A percentile compares a stretch with the other conserved stretches of the same genome.
Conservation (phyloP, 1,140 invertebrate species). For the Megathymus violae region DNA sequence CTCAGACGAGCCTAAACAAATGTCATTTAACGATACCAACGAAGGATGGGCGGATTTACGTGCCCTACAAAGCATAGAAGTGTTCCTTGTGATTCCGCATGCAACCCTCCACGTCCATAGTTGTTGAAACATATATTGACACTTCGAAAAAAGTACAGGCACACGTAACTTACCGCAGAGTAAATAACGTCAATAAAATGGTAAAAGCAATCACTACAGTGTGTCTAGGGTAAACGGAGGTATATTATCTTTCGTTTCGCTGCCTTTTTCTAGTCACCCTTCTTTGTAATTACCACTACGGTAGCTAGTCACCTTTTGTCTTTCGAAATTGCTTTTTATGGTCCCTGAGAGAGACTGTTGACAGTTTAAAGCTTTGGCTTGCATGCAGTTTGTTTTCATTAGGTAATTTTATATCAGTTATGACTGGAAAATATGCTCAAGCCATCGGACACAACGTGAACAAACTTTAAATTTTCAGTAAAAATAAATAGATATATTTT, state of each 20-base stretch:
- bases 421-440: conserved; percentile 39
- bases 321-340: background rate
- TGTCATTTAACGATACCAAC: no score
- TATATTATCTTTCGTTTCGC: conserved; percentile 7
- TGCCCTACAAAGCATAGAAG: no score
- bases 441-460: conserved; percentile 41
- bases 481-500: no score
- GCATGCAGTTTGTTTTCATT: background rate
- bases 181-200: conserved; percentile 42
- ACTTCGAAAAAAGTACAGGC: no score
- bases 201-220: background rate
- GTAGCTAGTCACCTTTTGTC: background rate
- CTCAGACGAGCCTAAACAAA: no score
- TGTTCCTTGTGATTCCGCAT: no score
- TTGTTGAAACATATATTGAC: no score
- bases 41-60: no score
- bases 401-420: conserved; percentile 7
- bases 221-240: background rate
- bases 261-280: conserved; percentile 16
- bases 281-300: conserved; percentile 22
- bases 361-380: background rate
- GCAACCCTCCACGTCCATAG: no score
- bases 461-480: no score
- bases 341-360: background rate
- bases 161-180: conserved; percentile 29